Percentiles rank a stretch among this genome's conserved stretches.
phyloP scores from a whole-genome alignment of 2,113 vertebrate species.

The Phalacrocorax pelagicus region DNA sequence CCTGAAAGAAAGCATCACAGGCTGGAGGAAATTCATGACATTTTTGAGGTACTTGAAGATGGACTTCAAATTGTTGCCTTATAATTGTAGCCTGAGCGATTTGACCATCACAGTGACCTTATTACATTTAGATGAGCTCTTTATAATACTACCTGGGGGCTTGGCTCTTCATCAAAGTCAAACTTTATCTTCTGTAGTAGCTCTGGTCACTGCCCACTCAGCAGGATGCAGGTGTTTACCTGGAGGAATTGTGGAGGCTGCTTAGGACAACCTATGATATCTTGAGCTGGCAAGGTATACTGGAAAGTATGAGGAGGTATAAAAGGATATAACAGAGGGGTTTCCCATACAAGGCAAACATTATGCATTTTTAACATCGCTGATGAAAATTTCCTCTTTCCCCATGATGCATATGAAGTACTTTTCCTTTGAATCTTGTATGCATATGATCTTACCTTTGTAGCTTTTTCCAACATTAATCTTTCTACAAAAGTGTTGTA shows the following conservation, averaged over 20 bases:
- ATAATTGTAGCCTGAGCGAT: not conserved
- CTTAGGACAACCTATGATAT: not conserved
- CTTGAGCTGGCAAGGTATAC: not conserved
- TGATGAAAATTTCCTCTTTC: not conserved
- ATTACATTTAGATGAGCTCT: not conserved
- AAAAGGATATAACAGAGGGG: not conserved
- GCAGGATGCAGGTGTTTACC: not conserved
- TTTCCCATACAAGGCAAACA: not conserved
- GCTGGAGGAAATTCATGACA: not conserved
- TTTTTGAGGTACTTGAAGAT: not conserved
- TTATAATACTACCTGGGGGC: not conserved
- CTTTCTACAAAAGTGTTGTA: not conserved
- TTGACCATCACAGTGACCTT: not conserved
- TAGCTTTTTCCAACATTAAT: not conserved
- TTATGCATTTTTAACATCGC: not conserved
- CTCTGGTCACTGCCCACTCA: not conserved
- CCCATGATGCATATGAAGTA: not conserved
- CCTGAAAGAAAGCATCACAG: not conserved
- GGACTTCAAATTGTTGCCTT: not conserved
- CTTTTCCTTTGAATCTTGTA: not conserved
- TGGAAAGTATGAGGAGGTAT: not conserved
- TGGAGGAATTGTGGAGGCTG: not conserved
- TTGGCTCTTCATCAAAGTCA: not conserved
- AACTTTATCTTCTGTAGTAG: not conserved
- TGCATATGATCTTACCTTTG: not conserved